phyloP scores from a whole-genome alignment of 2,888 invertebrate species.

The Andrena haemorrhoa region DNA sequence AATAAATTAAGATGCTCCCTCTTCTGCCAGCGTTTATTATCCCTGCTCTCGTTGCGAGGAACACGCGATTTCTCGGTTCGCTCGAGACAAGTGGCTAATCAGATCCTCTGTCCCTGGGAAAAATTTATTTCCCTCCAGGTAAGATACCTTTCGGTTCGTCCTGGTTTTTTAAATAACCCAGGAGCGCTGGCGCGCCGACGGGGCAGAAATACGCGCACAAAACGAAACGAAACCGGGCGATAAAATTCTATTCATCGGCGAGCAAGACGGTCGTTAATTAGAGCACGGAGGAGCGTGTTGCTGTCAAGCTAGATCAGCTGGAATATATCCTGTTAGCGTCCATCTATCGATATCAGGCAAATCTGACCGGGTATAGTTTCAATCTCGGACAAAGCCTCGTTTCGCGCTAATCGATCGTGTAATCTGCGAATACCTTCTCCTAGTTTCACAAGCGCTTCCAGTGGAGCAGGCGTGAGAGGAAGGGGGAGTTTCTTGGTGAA shows the following conservation, averaged over 20 bases:
- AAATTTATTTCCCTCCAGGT: conserved; percentile 41
- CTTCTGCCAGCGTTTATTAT: neutral
- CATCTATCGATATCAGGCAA: conserved; percentile 25
- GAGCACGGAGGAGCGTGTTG: neutral
- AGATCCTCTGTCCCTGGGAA: conserved; percentile 30
- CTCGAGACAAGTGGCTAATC: conserved; percentile 60
- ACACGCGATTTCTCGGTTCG: conserved; percentile 27
- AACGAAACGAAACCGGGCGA: neutral
- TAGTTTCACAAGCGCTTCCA: conserved; percentile 28
- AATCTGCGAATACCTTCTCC: conserved; percentile 46
- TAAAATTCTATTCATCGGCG: conserved; percentile 1
- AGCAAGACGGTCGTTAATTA: conserved; percentile 14
- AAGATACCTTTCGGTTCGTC: conserved; percentile 3
- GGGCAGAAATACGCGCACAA: neutral
- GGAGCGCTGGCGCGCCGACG: neutral
- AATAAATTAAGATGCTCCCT: conserved; percentile 57
- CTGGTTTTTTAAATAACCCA: neutral
- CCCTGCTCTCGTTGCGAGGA: neutral
- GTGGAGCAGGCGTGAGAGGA: neutral
- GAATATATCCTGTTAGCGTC: conserved; percentile 37
- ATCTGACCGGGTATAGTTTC: conserved; percentile 18
- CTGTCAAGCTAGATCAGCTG: conserved; percentile 17
- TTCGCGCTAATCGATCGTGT: conserved; percentile 52
- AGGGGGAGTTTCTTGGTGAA: conserved; percentile 47
- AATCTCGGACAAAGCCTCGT: conserved; percentile 42